phyloP scores from a whole-genome alignment of 2,113 vertebrate species.

The Hyla sarda region DNA sequence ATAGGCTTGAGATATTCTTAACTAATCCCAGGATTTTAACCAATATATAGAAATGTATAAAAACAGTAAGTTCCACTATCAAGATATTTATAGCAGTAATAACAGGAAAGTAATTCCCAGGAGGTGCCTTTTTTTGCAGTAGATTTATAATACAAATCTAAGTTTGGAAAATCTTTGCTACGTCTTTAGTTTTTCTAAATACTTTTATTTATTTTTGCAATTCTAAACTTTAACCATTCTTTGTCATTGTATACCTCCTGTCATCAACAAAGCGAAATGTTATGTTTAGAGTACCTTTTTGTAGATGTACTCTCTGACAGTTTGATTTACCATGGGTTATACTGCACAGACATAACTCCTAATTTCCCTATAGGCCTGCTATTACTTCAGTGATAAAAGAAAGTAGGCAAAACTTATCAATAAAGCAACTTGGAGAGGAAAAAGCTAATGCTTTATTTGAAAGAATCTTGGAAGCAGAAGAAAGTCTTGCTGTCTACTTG shows the following conservation, averaged over 20 bases:
- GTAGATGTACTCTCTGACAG: conserved; percentile 32
- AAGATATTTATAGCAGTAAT: background rate
- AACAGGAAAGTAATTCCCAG: background rate
- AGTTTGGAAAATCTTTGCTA: too few relatives aligned
- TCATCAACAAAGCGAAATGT: background rate
- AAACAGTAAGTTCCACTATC: background rate
- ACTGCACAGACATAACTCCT: conserved; percentile 21
- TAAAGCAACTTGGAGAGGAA: conserved; percentile 8
- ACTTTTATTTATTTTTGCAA: background rate
- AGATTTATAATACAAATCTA: background rate
- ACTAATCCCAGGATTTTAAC: background rate
- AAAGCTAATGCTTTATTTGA: conserved; percentile 16
- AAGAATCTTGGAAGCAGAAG: background rate
- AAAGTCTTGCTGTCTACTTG: conserved; percentile 27
- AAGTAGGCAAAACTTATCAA: conserved; percentile 30
- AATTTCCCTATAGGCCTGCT: conserved; percentile 49
- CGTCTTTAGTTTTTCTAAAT: background rate
- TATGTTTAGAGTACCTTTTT: background rate
- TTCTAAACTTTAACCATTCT: background rate
- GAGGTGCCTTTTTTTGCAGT: background rate
- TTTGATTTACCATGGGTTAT: conserved; percentile 39
- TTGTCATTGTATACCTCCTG: background rate
- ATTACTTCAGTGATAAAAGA: conserved; percentile 30
- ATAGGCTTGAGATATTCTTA: background rate
- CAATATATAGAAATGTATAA: background rate